Conservation (phyloP, 2,888 invertebrate genomes). For the Drosophila borborema region DNA sequence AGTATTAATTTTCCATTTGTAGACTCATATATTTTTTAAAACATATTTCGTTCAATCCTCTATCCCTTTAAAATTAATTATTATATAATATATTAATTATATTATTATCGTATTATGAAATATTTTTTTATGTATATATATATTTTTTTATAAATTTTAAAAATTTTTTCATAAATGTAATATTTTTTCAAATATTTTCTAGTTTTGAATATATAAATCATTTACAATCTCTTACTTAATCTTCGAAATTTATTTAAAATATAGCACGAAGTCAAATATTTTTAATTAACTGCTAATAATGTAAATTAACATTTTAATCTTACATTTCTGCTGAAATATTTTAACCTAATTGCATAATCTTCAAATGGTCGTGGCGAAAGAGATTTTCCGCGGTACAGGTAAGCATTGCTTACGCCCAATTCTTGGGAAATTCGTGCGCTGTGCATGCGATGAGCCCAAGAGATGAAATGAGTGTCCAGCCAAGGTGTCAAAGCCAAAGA, state of each 20-base stretch:
- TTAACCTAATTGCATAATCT: constrained; percentile 15
- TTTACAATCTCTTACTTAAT: background rate
- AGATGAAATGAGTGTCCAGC: constrained; percentile 63
- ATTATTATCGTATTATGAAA: no score
- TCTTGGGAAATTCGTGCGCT: constrained; percentile 23
- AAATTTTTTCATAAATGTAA: no score
- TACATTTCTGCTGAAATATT: background rate
- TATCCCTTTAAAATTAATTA: no score
- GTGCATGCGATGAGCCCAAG: constrained; percentile 65
- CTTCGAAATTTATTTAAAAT: background rate
- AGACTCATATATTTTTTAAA: no score
- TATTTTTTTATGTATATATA: background rate
- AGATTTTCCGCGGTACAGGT: constrained; percentile 4
- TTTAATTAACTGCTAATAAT: background rate
- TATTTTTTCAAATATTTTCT: no score
- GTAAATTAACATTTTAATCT: background rate
- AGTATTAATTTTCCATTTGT: no score
- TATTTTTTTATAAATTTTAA: no score
- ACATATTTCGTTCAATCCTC: no score
- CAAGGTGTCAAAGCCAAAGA: constrained; percentile 67
- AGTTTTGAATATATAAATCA: no score
- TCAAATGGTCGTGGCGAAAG: background rate
- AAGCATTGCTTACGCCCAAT: background rate
- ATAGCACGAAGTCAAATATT: background rate
- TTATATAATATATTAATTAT: background rate